Evolutionary conservation across 2,888 invertebrate genomes (phyloP).

Genomic region (Chaetogeoica ovagalla): DNA sequence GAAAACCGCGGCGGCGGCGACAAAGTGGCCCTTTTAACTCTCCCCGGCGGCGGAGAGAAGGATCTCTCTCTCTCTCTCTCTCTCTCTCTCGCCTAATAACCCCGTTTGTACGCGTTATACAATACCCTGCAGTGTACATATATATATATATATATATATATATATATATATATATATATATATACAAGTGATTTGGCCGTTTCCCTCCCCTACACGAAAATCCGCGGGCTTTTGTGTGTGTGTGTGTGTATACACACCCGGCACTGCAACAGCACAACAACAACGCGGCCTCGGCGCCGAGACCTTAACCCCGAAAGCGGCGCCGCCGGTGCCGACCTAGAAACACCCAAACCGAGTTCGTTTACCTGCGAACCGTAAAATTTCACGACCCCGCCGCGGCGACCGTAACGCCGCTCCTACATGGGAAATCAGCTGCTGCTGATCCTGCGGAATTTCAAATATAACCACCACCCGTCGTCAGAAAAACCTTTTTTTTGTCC

Average conservation of each 20-base stretch:
- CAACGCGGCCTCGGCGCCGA: neutral
- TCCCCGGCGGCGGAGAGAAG: constrained; percentile 14
- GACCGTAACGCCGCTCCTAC: no score
- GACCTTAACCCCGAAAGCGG: neutral
- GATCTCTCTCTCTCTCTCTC: constrained; percentile 3
- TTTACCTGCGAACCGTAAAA: neutral
- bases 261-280: neutral
- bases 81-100: constrained; percentile 43
- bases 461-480: no score
- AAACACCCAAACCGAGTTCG: neutral
- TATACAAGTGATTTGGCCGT: neutral
- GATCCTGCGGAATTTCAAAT: no score
- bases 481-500: no score
- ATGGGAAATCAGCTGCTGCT: no score
- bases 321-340: no score
- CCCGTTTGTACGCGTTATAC: constrained; percentile 21
- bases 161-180: no score
- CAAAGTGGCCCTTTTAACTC: constrained; percentile 41
- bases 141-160: no score
- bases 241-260: neutral
- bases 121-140: neutral
- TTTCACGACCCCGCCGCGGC: neutral
- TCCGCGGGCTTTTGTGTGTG: constrained; percentile 8
- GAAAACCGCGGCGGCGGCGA: constrained; percentile 31
- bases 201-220: neutral